Base-by-base conservation (phyloP, 2,113 vertebrate genomes). In the Tyto alba region DNA sequence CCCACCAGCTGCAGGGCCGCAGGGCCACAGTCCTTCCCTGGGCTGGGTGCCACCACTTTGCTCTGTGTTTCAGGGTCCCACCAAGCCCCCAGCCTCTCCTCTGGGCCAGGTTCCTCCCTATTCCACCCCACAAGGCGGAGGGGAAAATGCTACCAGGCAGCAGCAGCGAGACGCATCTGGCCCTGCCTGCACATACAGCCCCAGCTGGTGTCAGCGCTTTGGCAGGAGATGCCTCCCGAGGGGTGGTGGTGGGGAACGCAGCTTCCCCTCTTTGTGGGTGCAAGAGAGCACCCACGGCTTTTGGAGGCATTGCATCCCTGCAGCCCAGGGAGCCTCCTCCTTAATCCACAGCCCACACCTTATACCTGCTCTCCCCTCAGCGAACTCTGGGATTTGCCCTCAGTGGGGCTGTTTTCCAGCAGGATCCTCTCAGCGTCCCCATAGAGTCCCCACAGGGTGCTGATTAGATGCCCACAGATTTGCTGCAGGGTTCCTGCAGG, bases 1-100 rank as follows among this genome's bases (percentile, higher is more conserved):
- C 69, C 48, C 74, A 95, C 53, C 36, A 90, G 47, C 90, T 93
- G 57, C 57, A 86, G 69, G 23, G 60, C 76, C 2, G 0, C 72
- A 82, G 63, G 75, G 47, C 59, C 3, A 0, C 29, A 77, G 60
- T 34, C 48, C 48, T 60, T 62, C 66, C 20, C 69, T 85, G 43
- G 57, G 77, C 87, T 62, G 71, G 4, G 9, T 88, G 78, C 81
- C 85, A 95, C 29, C 53, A 30, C 57, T 88, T 87, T 88, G 30
- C 40, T 85, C 66, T 89, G 27, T 50, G 45, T 76, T 79, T 93
- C 69, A 78, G 71, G 52, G 48, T 89, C 47, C 43, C 3, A 2
- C 66, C 83, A 90, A 87, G 48, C 11, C 73, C 30, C 34, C 56
- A 40, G 7, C 6, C 25, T 57, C 69, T 78, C 57, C 60, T 72